These are phyloP conservation scores for Poecilia picta DNA, from an alignment of 2,797 vertebrate species.

Conservation along the genomic window DNA sequence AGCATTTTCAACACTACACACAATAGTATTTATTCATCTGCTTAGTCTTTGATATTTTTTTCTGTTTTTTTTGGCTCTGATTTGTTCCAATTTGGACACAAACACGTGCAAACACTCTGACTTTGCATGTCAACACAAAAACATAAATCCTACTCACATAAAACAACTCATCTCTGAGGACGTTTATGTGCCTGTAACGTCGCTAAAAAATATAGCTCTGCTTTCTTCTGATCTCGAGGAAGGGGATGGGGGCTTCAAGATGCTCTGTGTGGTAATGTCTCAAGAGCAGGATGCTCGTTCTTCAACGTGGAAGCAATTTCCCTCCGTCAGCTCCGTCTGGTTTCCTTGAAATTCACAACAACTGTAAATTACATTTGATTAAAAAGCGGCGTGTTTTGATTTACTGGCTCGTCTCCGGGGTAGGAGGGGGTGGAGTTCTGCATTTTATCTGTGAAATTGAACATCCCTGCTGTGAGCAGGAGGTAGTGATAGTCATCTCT, in stretches of 20 bases:
- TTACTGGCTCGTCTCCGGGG: conserved; percentile 31
- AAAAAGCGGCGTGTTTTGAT: conserved; percentile 58
- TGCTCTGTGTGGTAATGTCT: conserved; percentile 53
- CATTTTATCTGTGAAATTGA: conserved; percentile 46
- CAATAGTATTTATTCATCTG: not conserved
- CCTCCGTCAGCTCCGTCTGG: conserved; percentile 56
- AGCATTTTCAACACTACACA: not conserved
- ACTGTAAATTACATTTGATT: conserved; percentile 70
- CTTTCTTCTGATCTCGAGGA: conserved; percentile 63
- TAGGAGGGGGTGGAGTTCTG: conserved; percentile 1
- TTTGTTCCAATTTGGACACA: conserved; percentile 13
- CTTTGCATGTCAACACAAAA: conserved; percentile 53
- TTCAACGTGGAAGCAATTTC: conserved; percentile 71
- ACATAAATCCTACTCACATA: conserved; percentile 67
- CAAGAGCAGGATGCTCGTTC: conserved; percentile 55
- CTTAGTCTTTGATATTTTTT: not conserved
- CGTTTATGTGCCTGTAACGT: conserved; percentile 68
- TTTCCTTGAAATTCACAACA: conserved; percentile 51
- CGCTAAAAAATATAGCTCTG: conserved; percentile 55
- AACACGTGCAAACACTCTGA: conserved; percentile 70
- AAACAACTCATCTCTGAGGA: conserved; percentile 61
- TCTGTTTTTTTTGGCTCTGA: not conserved
- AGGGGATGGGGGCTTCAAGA: conserved; percentile 49
- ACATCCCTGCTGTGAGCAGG: conserved; percentile 33
- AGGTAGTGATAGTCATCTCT: conserved; percentile 30